Evolutionary conservation across 2,888 invertebrate species (phyloP).

Genomic region (Mimachlamys varia): DNA sequence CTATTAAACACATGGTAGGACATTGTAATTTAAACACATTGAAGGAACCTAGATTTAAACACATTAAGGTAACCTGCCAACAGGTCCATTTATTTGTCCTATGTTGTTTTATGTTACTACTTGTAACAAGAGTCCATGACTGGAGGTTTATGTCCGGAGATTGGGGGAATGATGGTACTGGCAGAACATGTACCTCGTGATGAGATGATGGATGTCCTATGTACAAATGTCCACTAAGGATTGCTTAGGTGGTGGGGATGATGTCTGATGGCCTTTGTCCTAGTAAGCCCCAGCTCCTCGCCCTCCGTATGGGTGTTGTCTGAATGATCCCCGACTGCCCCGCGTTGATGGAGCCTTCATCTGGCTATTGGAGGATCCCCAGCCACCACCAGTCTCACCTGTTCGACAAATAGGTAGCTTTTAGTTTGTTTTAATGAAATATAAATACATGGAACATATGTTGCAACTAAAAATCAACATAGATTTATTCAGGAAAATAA

Average conservation of each 20-base stretch:
- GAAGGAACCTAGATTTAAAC: background rate
- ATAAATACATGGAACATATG: too few species aligned
- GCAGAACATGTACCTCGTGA: constrained; percentile 27
- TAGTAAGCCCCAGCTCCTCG: constrained; percentile 43
- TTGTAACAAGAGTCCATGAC: background rate
- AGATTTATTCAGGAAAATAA: too few species aligned
- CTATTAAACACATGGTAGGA: background rate
- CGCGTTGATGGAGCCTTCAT: constrained; percentile 55
- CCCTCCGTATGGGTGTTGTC: constrained; percentile 64
- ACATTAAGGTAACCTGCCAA: background rate
- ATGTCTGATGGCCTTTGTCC: background rate
- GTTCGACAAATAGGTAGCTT: background rate
- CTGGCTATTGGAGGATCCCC: constrained; percentile 41
- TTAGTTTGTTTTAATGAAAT: too few species aligned
- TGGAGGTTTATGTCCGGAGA: background rate
- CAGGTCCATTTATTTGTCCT: constrained; percentile 6
- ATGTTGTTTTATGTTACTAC: constrained; percentile 16
- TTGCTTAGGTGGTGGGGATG: background rate
- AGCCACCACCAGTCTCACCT: constrained; percentile 46
- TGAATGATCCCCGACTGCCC: constrained; percentile 59
- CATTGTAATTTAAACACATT: background rate
- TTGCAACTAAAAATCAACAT: too few species aligned
- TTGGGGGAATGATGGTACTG: constrained; percentile 20
- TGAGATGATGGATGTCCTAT: constrained; percentile 28
- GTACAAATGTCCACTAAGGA: constrained; percentile 21